These are phyloP conservation scores for Brachionus rotundiformis DNA, from an alignment of 1,140 invertebrate genomes.

Conservation along the genomic window DNA sequence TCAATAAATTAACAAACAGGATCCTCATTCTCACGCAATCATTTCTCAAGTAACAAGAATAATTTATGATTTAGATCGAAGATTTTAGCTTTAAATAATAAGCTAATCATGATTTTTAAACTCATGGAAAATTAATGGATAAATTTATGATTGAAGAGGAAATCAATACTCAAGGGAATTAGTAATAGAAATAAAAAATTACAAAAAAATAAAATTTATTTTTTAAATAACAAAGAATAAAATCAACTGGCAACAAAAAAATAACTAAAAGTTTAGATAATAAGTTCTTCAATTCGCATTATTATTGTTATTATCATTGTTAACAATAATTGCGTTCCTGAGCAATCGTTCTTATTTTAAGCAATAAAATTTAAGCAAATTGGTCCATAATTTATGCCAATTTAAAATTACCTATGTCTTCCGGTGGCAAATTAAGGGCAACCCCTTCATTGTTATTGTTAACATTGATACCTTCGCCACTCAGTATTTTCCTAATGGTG, in stretches of 20 bases:
- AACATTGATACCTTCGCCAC: conserved; percentile 19
- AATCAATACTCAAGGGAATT: background rate
- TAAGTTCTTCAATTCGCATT: conserved; percentile 10
- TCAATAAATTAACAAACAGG: background rate
- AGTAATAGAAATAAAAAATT: background rate
- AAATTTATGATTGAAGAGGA: background rate
- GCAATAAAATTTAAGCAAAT: background rate
- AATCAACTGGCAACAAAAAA: background rate
- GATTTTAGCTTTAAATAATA: background rate
- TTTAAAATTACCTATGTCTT: conserved; percentile 29
- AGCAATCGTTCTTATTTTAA: conserved; percentile 26
- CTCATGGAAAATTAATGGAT: background rate
- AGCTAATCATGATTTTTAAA: background rate
- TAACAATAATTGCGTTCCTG: conserved; percentile 23
- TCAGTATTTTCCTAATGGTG: conserved; percentile 14
- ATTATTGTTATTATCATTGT: conserved; percentile 44
- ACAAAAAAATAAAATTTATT: conserved; percentile 23
- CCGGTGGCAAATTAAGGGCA: conserved; percentile 6
- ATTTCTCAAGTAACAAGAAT: background rate
- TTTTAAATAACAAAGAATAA: conserved; percentile 3
- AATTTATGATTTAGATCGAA: background rate
- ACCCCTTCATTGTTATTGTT: conserved; percentile 29
- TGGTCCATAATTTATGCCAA: conserved; percentile 15
- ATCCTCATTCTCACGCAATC: background rate
- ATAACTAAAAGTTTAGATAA: background rate